Percentiles rank a stretch among this genome's conserved stretches.
phyloP scores from a whole-genome alignment of 1,140 invertebrate genomes.

The Drosophila sechellia region DNA sequence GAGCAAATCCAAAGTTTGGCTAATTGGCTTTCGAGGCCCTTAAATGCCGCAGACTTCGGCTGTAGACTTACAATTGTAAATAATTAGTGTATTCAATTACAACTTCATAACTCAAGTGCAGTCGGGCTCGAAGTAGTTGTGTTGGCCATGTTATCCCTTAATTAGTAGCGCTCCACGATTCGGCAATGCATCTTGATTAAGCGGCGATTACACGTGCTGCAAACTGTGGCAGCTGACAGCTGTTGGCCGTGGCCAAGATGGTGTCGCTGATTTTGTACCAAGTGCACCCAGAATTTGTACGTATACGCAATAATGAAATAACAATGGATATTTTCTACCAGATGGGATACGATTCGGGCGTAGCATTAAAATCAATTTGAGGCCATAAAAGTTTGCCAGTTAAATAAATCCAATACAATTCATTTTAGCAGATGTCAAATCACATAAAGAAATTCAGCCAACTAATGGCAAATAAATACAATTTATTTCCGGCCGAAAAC shows the following conservation, averaged over 20 bases:
- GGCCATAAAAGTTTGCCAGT: slow-evolving; percentile 23
- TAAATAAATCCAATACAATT: slow-evolving; percentile 43
- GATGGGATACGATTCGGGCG: slow-evolving; percentile 3
- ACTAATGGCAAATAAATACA: slow-evolving; percentile 50
- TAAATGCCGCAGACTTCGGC: slow-evolving; percentile 36
- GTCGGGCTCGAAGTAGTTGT: slow-evolving; percentile 8
- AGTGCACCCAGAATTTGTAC: slow-evolving; percentile 1
- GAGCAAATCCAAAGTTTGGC: not conserved
- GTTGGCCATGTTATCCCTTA: slow-evolving; percentile 42
- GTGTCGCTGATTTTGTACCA: slow-evolving; percentile 13
- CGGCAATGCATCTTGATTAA: slow-evolving; percentile 55
- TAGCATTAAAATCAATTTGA: slow-evolving; percentile 36
- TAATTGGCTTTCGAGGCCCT: slow-evolving; percentile 50
- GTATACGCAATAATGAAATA: slow-evolving; percentile 14
- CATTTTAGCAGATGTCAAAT: slow-evolving; percentile 54
- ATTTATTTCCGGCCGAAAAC: slow-evolving; percentile 44
- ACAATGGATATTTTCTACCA: slow-evolving; percentile 14
- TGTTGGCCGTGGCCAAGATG: slow-evolving; percentile 24
- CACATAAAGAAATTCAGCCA: slow-evolving; percentile 31
- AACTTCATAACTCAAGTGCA: slow-evolving; percentile 61
- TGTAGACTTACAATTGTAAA: slow-evolving; percentile 44
- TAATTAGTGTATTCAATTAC: slow-evolving; percentile 75
- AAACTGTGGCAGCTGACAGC: slow-evolving; percentile 36
- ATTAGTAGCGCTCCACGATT: slow-evolving; percentile 44
- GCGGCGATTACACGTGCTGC: slow-evolving; percentile 49